These are phyloP conservation scores for Troglohyphantes excavatus DNA, from an alignment of 2,888 invertebrate species.

Conservation along the genomic window DNA sequence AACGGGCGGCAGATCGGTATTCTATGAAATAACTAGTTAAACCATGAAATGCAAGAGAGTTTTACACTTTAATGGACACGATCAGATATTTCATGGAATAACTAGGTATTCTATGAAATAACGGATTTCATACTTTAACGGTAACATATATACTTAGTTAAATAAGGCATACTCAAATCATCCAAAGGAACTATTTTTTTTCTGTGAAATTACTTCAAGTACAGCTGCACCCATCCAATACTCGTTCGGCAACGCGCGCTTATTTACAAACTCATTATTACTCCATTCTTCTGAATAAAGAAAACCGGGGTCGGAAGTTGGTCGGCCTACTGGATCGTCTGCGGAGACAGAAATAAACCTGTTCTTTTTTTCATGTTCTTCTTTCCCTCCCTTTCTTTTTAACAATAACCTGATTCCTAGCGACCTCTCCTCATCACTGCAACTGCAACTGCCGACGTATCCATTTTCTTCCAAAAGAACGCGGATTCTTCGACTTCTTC, in stretches of 20 bases:
- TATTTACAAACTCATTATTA: constrained; percentile 6
- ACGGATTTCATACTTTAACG: too few species aligned
- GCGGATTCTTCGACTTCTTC: constrained; percentile 17
- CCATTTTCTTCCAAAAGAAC: constrained; percentile 6
- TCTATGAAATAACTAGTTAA: too few species aligned
- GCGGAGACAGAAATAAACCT: constrained; percentile 60
- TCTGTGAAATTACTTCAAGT: too few species aligned
- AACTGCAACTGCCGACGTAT: constrained; percentile 11
- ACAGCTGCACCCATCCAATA: too few species aligned
- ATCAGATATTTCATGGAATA: too few species aligned
- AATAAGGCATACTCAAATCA: too few species aligned
- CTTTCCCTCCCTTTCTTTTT: constrained; percentile 8
- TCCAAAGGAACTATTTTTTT: too few species aligned
- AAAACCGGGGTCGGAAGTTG: constrained; percentile 49
- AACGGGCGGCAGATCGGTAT: too few species aligned
- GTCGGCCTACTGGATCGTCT: constrained; percentile 53
- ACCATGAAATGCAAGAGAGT: too few species aligned
- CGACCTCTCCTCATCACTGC: constrained; percentile 46
- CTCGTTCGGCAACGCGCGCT: background rate
- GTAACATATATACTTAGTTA: too few species aligned
- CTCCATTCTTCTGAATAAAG: constrained; percentile 6
- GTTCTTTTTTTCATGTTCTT: constrained; percentile 40
- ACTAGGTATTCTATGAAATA: too few species aligned
- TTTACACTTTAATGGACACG: too few species aligned
- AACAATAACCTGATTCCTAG: constrained; percentile 66